phyloP scores from a whole-genome alignment of 2,113 vertebrate species.

The Globicephala melas region DNA sequence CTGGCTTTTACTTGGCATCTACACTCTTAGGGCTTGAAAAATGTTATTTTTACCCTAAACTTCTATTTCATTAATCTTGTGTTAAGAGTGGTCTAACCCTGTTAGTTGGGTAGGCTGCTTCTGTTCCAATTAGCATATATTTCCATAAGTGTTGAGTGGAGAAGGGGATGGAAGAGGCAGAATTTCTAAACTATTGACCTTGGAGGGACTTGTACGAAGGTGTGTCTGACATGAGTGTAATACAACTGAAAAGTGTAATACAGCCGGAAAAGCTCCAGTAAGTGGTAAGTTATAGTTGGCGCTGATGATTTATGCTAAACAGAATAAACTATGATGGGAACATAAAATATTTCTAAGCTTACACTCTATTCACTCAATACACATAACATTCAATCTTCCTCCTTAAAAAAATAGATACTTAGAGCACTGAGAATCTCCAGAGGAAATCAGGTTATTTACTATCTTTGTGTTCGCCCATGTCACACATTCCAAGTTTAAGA shows the following conservation, averaged over 20 bases:
- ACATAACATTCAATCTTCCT: conserved; percentile 44
- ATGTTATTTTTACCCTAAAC: conserved; percentile 56
- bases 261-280: neutral
- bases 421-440: neutral
- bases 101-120: conserved; percentile 34
- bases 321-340: conserved; percentile 54
- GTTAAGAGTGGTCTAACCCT: conserved; percentile 46
- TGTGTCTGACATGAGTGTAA: conserved; percentile 57
- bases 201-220: conserved; percentile 50
- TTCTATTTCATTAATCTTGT: conserved; percentile 60
- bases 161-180: conserved; percentile 24
- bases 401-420: conserved; percentile 30
- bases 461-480: neutral
- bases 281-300: conserved; percentile 35
- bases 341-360: conserved; percentile 62
- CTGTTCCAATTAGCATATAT: conserved; percentile 57
- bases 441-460: conserved; percentile 14
- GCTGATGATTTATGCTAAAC: conserved; percentile 51
- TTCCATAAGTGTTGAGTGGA: conserved; percentile 64
- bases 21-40: conserved; percentile 11
- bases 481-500: neutral
- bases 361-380: conserved; percentile 53
- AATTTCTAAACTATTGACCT: conserved; percentile 56
- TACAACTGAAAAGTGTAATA: neutral
- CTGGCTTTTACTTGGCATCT: conserved; percentile 46